phyloP scores from a whole-genome alignment of 2,797 vertebrate species.

The Chelidonichthys spinosus region DNA sequence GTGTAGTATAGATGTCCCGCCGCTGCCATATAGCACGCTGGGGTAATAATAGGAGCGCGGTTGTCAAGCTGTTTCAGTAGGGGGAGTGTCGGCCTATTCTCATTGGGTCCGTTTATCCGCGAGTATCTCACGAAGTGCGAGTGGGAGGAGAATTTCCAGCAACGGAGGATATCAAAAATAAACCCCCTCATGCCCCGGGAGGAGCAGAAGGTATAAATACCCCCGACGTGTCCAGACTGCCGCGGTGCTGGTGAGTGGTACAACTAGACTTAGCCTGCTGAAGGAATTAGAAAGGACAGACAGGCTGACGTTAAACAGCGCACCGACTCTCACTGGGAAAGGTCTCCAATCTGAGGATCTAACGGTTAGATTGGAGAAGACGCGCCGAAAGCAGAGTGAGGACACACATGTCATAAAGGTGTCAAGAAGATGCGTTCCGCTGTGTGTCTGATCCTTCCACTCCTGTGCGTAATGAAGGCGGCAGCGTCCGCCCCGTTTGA shows the following conservation, averaged over 20 bases:
- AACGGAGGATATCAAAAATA: conserved; percentile 92
- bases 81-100: conserved; percentile 83
- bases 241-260: conserved; percentile 69
- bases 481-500: conserved; percentile 67
- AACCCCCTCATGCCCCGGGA: conserved; percentile 91
- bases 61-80: conserved; percentile 71
- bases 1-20: conserved; percentile 64
- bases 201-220: conserved; percentile 94
- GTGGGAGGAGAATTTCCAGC: conserved; percentile 93
- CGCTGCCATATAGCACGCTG: conserved; percentile 54
- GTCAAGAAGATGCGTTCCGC: conserved; percentile 65
- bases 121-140: conserved; percentile 83
- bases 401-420: conserved; percentile 10
- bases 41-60: conserved; percentile 82
- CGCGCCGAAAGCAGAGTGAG: conserved; percentile 24
- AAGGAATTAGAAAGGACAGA: conserved; percentile 28
- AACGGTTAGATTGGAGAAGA: background rate
- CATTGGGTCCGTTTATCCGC: conserved; percentile 89
- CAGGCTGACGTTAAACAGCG: conserved; percentile 38
- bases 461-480: conserved; percentile 65
- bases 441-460: conserved; percentile 55
- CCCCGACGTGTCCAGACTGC: conserved; percentile 80
- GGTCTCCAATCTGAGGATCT: conserved; percentile 3
- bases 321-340: conserved; percentile 38
- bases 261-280: conserved; percentile 45